These are phyloP conservation scores for Muscicapa striata DNA, from an alignment of 2,797 vertebrate species.

Conservation along the genomic window DNA sequence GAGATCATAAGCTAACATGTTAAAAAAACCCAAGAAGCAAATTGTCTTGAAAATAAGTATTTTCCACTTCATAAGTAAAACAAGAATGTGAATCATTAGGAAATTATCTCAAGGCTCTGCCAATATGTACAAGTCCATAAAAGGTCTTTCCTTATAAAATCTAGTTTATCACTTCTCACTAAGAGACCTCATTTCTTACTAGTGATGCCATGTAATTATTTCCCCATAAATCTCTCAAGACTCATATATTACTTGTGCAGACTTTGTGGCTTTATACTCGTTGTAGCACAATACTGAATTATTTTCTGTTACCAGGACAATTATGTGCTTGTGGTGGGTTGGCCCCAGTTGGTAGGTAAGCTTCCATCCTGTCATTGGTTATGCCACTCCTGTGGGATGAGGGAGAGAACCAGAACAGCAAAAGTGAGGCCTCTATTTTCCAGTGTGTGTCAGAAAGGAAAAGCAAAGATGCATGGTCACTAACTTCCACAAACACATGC, in stretches of 20 bases:
- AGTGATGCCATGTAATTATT: not conserved
- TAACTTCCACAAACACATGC: not conserved
- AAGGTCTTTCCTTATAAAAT: not conserved
- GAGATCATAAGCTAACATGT: not conserved
- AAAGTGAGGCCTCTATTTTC: not conserved
- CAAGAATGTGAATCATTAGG: not conserved
- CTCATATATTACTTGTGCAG: not conserved
- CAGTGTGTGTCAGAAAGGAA: not conserved
- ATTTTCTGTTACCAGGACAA: not conserved
- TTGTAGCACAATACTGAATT: not conserved
- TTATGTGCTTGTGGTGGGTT: not conserved
- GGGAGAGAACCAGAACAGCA: not conserved
- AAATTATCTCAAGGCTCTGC: not conserved
- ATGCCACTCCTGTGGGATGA: accelerated
- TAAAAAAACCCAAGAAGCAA: not conserved
- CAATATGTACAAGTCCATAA: not conserved
- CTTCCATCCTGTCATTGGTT: not conserved
- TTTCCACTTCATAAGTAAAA: not conserved
- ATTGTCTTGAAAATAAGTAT: not conserved
- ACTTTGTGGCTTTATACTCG: not conserved
- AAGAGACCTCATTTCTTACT: not conserved
- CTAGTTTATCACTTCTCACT: not conserved
- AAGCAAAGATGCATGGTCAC: not conserved
- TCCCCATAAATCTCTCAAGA: not conserved
- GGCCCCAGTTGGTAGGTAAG: not conserved